Evolutionary conservation across 2,113 vertebrate genomes (phyloP), one percentile per base, ranked within the genome.

Genomic region (human): DNA sequence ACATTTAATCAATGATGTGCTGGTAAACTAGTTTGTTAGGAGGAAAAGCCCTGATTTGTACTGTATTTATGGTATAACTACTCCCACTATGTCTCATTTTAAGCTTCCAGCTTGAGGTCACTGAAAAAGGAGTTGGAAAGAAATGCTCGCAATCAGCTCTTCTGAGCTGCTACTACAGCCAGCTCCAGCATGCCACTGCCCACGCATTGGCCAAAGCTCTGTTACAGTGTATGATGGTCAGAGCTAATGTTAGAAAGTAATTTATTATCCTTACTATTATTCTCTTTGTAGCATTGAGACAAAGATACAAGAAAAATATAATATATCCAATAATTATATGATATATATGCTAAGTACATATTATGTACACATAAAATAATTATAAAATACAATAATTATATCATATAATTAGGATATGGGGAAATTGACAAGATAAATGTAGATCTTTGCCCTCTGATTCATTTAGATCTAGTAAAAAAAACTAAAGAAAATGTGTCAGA

Each of bases 401-500:
- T 55, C 52, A 10, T 57, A 40, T 8, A 82, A 94, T 85, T 85
- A 38, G 11, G 52, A 93, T 32, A 20, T 52, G 18, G 48, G 13
- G 1, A 82, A 73, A 82, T 18, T 78, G 57, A 66, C 30, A 73
- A 18, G 59, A 68, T 30, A 88, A 84, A 50, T 30, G 16, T 55
- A 45, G 6, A 2, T n/a, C 45, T 61, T 59, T 95, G 87, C 22
- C 43, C 55, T 78, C 89, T 43, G 43, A 35, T 59, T 76, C 11
- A 25, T 45, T 93, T 70, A 85, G 43, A 78, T 43, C 59, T 95
- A 76, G 25, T 50, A 76, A 93, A 59, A 55, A 91, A 85, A n/a
- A 68, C 18, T 40, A 48, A 80, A 78, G 30, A 48, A 87, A 59
- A n/a, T 35, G 48, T 32, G 2, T 55, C 78, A 73, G 23, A 40